Percentiles rank a stretch among this genome's conserved stretches.
Evolutionary conservation across 2,797 vertebrate genomes (phyloP).

Genomic region (Sphenopsis melanotis): DNA sequence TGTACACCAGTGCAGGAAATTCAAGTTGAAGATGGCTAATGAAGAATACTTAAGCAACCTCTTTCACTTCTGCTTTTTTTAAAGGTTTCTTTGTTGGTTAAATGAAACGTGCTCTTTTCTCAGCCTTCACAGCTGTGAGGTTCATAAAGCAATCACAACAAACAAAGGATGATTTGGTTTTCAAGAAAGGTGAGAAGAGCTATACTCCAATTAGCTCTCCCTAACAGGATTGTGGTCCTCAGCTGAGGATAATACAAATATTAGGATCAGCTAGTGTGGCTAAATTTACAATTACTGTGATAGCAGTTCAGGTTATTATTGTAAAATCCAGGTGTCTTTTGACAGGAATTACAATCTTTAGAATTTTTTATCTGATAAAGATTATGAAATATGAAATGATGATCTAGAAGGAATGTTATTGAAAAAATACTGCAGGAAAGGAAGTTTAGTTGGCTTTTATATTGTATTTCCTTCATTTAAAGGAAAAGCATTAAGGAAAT

Average conservation of each 20-base stretch:
- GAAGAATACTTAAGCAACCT: not conserved
- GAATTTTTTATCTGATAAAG: not conserved
- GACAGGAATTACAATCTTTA: not conserved
- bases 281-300: not conserved
- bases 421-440: accelerated
- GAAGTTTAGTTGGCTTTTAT: not conserved
- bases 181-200: not conserved
- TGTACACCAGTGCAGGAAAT: not conserved
- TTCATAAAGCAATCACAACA: not conserved
- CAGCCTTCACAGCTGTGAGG: not conserved
- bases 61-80: not conserved
- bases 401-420: not conserved
- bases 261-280: not conserved
- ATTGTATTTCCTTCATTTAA: not conserved
- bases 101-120: not conserved
- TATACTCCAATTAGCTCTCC: not conserved
- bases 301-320: not conserved
- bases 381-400: not conserved
- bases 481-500: not conserved
- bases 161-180: not conserved
- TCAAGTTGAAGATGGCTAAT: not conserved
- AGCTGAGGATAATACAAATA: not conserved
- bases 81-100: not conserved
- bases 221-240: not conserved
- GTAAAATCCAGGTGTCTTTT: not conserved